Conservation (phyloP, 2,888 invertebrate species). For the Himalopsyche japonica region DNA sequence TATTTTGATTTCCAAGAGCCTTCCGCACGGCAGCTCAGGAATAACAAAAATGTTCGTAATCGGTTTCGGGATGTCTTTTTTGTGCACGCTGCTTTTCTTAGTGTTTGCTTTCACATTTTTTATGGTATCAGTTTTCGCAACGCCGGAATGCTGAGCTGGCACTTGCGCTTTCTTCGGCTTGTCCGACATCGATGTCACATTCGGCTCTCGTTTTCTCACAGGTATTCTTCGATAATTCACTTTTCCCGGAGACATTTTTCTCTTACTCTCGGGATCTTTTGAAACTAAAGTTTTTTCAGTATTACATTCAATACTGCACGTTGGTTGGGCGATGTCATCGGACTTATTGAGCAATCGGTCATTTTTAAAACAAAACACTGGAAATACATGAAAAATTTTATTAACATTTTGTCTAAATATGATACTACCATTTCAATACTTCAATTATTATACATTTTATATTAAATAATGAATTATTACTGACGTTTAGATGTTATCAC, state of each 20-base stretch:
- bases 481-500: neutral
- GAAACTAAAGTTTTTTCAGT: neutral
- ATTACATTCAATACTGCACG: neutral
- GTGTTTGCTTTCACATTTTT: neutral
- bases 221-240: neutral
- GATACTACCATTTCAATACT: too few relatives aligned
- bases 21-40: slow-evolving; percentile 75
- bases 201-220: neutral
- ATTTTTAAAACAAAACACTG: neutral
- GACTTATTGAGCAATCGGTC: neutral
- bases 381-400: neutral
- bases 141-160: neutral
- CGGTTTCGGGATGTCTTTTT: neutral
- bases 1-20: slow-evolving; percentile 68
- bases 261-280: neutral
- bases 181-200: neutral
- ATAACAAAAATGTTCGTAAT: slow-evolving; percentile 62
- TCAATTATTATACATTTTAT: too few relatives aligned
- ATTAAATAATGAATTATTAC: neutral
- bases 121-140: neutral
- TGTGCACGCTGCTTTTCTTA: neutral
- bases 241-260: neutral
- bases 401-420: neutral
- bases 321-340: neutral
- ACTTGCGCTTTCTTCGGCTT: neutral